Evolutionary conservation across 2,113 vertebrate species (phyloP), one percentile per base, ranked within the genome.

Genomic region (Alosa alosa): DNA sequence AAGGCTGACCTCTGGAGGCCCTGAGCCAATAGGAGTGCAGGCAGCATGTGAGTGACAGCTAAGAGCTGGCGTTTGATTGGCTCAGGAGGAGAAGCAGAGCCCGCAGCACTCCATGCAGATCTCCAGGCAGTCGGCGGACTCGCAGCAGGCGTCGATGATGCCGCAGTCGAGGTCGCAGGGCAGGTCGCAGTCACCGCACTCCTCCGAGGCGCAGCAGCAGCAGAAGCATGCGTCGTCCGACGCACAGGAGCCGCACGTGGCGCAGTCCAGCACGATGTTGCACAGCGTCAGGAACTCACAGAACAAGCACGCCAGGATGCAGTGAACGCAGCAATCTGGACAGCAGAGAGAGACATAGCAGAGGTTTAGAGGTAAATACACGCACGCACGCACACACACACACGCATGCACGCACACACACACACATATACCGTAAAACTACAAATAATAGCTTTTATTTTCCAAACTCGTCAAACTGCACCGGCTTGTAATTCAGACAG

Each of bases 31-130:
- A 36, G 72, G 31, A 39, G 25, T 78, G 11, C 10, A 78, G 72
- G 17, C 72, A 41, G 36, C 72, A 41, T 78, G 10, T 17, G 36
- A 78, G 3, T 39, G 31, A 78, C 72, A 78, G 31, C 36, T 15
- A 11, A 36, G 36, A 10, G 72, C 72, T 78, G 72, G 72, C 17
- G 18, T 18, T 10, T 31, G 84, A 55, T n/a, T 20, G 81, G 86
- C 91, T 98, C 96, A 99, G 91, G 98, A 99, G 90, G 98, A 99
- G 94, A 99, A 99, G 94, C 98, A 99, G 87, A 99, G 97, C 82
- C 98, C 98, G 2, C 98, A 99, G 94, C 98, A 99, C 95, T 99
- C 98, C 98, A 99, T 99, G 92, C 98, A 99, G 94, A 99, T 99
- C 95, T 99, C 98, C 90, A 99, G 96, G 94, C 98, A 99, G 96